A percentile compares a stretch with the other conserved stretches of the same genome.
Evolutionary conservation across 1,140 invertebrate genomes (phyloP).

Genomic region (Caenorhabditis brenneri): DNA sequence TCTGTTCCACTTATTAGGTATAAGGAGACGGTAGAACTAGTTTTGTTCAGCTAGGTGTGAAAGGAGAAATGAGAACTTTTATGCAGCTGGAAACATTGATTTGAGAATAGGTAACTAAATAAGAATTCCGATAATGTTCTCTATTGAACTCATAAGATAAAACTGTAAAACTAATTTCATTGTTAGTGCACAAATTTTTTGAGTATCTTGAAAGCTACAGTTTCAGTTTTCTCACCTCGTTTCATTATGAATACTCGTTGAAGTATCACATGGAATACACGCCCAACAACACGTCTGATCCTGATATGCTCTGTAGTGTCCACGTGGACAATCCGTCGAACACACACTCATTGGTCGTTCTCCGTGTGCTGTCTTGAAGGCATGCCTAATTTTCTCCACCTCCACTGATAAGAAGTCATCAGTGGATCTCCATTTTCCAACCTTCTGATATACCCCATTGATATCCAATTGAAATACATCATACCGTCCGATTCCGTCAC

Average conservation of each 20-base stretch:
- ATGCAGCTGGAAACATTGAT: too few species aligned
- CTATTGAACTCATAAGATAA: too few species aligned
- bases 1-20: too few species aligned
- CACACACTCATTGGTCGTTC: conserved; percentile 76
- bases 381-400: conserved; percentile 59
- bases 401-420: conserved; percentile 56
- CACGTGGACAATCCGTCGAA: conserved; percentile 76
- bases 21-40: too few species aligned
- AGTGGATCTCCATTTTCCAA: conserved; percentile 50
- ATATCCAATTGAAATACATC: conserved; percentile 71
- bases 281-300: conserved; percentile 78
- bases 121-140: too few species aligned
- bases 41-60: neutral
- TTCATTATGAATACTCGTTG: conserved; percentile 78
- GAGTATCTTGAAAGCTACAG: too few species aligned
- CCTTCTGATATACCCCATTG: conserved; percentile 60
- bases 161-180: too few species aligned
- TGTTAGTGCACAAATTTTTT: too few species aligned
- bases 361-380: conserved; percentile 57
- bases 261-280: conserved; percentile 78
- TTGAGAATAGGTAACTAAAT: too few species aligned
- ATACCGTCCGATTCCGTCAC: conserved; percentile 73
- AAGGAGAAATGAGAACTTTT: conserved; percentile 32
- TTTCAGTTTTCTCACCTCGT: too few species aligned
- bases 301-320: conserved; percentile 75